phyloP scores from a whole-genome alignment of 2,797 vertebrate genomes.

The Clarias platycephalus region DNA sequence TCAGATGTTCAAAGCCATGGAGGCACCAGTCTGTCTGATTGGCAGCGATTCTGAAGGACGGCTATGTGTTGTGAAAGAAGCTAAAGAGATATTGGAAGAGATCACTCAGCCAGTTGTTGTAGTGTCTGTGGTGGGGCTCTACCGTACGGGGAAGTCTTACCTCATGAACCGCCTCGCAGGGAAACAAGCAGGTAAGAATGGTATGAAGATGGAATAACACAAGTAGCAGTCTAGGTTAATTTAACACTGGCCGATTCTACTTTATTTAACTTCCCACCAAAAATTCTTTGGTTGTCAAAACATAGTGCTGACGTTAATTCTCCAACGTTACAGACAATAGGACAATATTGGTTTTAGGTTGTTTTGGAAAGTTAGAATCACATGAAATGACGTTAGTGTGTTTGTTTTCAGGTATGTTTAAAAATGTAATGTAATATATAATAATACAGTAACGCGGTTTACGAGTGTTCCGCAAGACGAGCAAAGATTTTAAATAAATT shows the following conservation, averaged over 20 bases:
- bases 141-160: slow-evolving; percentile 60
- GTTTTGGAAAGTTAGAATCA: no score
- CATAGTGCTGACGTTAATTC: no score
- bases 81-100: slow-evolving; percentile 55
- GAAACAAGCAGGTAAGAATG: slow-evolving; percentile 50
- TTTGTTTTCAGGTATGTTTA: no score
- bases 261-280: background rate
- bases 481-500: no score
- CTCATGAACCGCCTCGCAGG: slow-evolving; percentile 60
- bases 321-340: no score
- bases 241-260: background rate
- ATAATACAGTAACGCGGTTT: no score
- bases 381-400: no score
- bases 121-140: slow-evolving; percentile 65
- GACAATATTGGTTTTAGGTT: no score
- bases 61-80: slow-evolving; percentile 49
- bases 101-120: slow-evolving; percentile 61
- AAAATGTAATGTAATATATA: no score
- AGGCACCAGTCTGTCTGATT: slow-evolving; percentile 61
- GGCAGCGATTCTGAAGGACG: slow-evolving; percentile 44
- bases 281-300: no score
- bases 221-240: background rate
- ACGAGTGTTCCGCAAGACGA: no score
- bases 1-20: slow-evolving; percentile 12
- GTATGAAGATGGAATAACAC: background rate